Percentiles rank a stretch among this genome's conserved stretches.
These are phyloP conservation scores for Eunapius fragilis DNA, from an alignment of 37 sponge, comb jelly and placozoan genomes.

Conservation along the genomic window DNA sequence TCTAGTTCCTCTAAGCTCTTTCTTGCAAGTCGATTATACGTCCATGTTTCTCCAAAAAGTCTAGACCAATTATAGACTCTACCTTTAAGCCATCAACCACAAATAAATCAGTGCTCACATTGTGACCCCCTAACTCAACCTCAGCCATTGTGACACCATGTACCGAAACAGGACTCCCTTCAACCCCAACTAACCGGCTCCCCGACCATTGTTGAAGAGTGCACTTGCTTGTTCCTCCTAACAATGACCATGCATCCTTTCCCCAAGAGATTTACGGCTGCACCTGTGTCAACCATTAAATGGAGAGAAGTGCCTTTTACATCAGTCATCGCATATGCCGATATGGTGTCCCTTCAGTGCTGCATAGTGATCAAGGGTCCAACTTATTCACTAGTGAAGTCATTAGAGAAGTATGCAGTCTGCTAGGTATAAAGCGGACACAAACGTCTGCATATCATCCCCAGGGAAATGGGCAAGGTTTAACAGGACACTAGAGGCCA, in stretches of 20 bases:
- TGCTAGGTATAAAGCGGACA: constrained; percentile 13
- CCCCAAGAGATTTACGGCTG: neutral
- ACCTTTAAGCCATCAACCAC: neutral
- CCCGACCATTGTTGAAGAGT: constrained; percentile 9
- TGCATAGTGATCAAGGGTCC: constrained; percentile 41
- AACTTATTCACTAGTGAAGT: constrained; percentile 7
- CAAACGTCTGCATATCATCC: constrained; percentile 37
- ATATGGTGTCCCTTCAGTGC: constrained; percentile 27
- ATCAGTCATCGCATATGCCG: no score
- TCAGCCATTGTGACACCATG: neutral
- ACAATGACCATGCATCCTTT: constrained; percentile 1
- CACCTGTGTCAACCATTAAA: constrained; percentile 6
- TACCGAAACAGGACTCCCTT: neutral
- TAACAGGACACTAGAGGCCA: no score
- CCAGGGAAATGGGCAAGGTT: constrained; percentile 25
- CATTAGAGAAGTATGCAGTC: neutral
- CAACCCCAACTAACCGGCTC: constrained; percentile 1
- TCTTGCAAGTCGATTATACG: neutral
- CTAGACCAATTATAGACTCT: constrained; percentile 3
- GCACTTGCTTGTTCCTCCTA: neutral
- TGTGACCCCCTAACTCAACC: neutral
- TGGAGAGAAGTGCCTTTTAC: no score
- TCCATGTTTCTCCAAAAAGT: constrained; percentile 1
- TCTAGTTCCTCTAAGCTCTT: neutral
- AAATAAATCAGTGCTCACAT: neutral